Conservation (phyloP, 2,113 vertebrate species). For the Catharus minimus region DNA sequence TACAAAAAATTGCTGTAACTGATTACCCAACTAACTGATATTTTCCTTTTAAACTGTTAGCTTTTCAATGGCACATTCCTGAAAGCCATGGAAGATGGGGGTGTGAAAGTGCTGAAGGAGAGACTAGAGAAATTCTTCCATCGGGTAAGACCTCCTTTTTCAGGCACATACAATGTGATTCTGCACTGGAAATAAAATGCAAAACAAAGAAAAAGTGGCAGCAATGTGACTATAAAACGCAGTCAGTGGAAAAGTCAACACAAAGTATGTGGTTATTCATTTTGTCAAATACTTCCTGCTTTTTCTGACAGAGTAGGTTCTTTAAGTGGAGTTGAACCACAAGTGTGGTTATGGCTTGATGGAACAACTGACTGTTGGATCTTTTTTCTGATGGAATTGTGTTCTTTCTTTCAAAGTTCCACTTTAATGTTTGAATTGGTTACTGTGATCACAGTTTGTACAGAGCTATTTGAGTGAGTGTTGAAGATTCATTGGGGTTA, state of each 20-base stretch:
- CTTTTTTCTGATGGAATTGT: neutral
- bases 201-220: neutral
- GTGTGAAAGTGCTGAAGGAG: conserved; percentile 88
- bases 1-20: neutral
- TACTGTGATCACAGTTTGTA: neutral
- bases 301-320: neutral
- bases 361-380: neutral
- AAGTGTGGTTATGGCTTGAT: neutral
- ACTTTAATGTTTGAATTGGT: neutral
- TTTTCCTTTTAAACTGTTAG: conserved; percentile 62
- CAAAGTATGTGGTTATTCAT: neutral
- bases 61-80: conserved; percentile 95
- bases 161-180: neutral
- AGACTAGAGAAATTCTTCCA: conserved; percentile 98
- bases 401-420: neutral
- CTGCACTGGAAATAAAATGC: neutral
- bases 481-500: neutral
- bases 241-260: neutral
- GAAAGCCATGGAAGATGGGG: conserved; percentile 90
- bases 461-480: neutral
- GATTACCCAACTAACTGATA: neutral
- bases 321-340: neutral
- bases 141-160: conserved; percentile 79
- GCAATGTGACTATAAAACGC: neutral
- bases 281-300: neutral